Evolutionary conservation across 2,888 invertebrate species (phyloP).

Genomic region (Trissoscelio sp.): DNA sequence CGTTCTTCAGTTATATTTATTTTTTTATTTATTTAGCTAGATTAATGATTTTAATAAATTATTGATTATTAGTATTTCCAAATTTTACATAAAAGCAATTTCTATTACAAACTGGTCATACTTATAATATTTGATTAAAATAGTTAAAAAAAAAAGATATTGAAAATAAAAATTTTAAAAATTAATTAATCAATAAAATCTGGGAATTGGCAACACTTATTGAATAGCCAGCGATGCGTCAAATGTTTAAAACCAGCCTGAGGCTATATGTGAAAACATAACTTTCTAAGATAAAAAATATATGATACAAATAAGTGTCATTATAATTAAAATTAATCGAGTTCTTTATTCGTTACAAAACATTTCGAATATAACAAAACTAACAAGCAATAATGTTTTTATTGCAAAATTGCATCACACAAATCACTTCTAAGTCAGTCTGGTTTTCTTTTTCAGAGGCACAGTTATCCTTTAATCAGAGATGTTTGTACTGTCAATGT

Average conservation of each 20-base stretch:
- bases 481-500: conserved; percentile 80
- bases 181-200: conserved; percentile 59
- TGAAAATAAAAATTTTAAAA: too few species aligned
- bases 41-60: not conserved
- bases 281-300: too few species aligned
- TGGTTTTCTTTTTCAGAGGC: conserved; percentile 82
- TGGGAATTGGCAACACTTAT: conserved; percentile 82
- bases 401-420: conserved; percentile 69
- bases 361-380: not conserved
- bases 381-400: not conserved
- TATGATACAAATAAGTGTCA: too few species aligned
- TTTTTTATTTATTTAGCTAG: too few species aligned
- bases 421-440: conserved; percentile 81
- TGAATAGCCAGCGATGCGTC: conserved; percentile 81
- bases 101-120: too few species aligned
- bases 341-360: too few species aligned
- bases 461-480: conserved; percentile 80
- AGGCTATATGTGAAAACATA: too few species aligned
- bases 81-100: too few species aligned
- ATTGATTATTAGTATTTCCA: not conserved
- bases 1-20: too few species aligned
- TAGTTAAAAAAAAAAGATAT: not conserved
- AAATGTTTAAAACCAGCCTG: conserved; percentile 66
- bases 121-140: too few species aligned
- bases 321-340: too few species aligned